Conservation (phyloP, 2,113 vertebrate genomes). For the Spizaetus ornatus region DNA sequence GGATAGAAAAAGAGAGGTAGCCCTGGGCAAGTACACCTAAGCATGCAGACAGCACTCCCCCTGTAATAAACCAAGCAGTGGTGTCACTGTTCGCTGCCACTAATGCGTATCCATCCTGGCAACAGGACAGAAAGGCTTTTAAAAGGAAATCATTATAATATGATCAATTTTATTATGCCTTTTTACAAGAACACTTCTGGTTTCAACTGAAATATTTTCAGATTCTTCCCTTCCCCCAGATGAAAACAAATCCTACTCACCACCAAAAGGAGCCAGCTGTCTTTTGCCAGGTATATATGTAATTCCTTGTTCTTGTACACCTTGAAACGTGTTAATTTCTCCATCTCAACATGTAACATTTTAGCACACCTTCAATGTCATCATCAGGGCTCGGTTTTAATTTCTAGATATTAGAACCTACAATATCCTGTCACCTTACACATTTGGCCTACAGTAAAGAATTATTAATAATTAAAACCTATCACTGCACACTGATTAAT, state of each 20-base stretch:
- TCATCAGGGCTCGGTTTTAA: neutral
- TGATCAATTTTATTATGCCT: slow-evolving; percentile 29
- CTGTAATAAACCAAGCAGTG: neutral
- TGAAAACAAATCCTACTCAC: neutral
- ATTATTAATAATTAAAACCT: neutral
- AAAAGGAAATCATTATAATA: slow-evolving; percentile 42
- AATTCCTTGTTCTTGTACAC: neutral
- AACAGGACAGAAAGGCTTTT: slow-evolving; percentile 52
- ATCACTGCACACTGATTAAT: neutral
- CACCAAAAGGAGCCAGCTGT: neutral
- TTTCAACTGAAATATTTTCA: slow-evolving; percentile 13
- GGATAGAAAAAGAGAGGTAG: neutral
- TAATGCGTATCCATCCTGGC: neutral
- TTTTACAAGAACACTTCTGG: slow-evolving; percentile 39
- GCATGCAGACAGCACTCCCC: neutral
- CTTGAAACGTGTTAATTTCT: neutral
- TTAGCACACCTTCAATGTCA: neutral
- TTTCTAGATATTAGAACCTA: neutral
- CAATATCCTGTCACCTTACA: neutral
- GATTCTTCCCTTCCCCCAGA: neutral
- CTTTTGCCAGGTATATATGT: neutral
- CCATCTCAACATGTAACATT: neutral
- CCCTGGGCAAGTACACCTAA: neutral
- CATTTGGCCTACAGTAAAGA: neutral
- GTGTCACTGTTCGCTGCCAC: neutral